Evolutionary conservation across 2,113 vertebrate genomes (phyloP), one percentile per base, ranked within the genome.

Genomic region (Scomber japonicus): DNA sequence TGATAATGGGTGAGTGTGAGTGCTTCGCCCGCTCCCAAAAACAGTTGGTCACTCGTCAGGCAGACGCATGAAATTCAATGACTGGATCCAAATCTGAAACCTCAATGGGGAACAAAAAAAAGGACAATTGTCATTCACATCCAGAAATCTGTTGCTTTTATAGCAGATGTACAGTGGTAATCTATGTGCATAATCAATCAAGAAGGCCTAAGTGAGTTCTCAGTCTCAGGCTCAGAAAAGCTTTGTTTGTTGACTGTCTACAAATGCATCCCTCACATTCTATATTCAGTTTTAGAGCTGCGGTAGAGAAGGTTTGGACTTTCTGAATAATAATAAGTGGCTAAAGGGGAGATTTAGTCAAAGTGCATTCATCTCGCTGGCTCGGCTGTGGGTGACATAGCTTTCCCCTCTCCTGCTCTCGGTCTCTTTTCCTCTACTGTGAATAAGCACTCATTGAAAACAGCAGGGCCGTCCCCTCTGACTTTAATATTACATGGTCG

Each of bases 321-420:
- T 85, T 88, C 40, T 88, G 93, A 91, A 92, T 92, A 93, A 79
- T 87, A 94, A 93, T 88, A 82, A 94, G 86, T 89, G 75, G 92
- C 92, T 91, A 80, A 86, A 83, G 89, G 91, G 88, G 71, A 91
- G 86, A 83, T 91, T 88, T 83, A 90, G 92, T 92, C 89, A 91
- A 81, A 91, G 78, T 84, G 85, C 78, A 91, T 94, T 91, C 86
- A 90, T 91, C 82, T 90, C 30, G 31, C 67, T 75, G 70, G 74
- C 84, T 87, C 17, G 64, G 81, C 85, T 85, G 75, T 84, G 73
- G 80, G 86, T 85, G 87, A 91, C 86, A 83, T 84, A 6, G 24
- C 17, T 87, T 78, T 62, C 80, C 70, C 60, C 55, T 82, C 70
- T 79, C 80, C 53, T 61, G 55, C 59, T 59, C 84, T 27, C 50